phyloP scores from a whole-genome alignment of 2,888 invertebrate genomes.

The Artemia sp. region DNA sequence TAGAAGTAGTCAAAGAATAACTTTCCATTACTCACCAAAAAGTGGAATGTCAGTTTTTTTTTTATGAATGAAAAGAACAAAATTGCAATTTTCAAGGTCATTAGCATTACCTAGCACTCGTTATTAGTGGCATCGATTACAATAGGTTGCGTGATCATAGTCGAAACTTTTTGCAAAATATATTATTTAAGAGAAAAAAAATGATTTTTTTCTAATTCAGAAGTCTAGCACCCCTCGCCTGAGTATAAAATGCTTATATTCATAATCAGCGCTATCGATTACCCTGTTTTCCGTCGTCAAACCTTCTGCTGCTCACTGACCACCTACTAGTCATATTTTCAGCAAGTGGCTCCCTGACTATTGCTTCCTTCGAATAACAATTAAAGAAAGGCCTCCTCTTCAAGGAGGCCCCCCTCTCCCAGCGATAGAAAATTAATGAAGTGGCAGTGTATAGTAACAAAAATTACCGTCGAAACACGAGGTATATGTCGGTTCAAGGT shows the following conservation, averaged over 20 bases:
- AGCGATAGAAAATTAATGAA: too few relatives aligned
- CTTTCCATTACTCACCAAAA: background rate
- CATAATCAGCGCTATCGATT: background rate
- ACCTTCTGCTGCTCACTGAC: too few relatives aligned
- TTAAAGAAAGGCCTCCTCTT: too few relatives aligned
- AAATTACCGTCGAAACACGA: too few relatives aligned
- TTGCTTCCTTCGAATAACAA: too few relatives aligned
- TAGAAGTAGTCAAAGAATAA: background rate
- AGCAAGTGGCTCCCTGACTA: too few relatives aligned
- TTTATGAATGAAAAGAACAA: background rate
- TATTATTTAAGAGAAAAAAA: background rate
- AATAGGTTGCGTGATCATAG: background rate
- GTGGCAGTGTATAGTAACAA: too few relatives aligned
- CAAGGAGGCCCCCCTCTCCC: too few relatives aligned
- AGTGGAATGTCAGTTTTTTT: slow-evolving; percentile 6
- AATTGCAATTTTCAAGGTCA: background rate
- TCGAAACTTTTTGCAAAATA: background rate
- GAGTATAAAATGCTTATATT: background rate
- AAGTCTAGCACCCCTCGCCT: background rate
- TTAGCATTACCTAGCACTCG: background rate
- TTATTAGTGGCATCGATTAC: background rate
- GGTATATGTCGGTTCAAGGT: too few relatives aligned
- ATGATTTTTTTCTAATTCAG: background rate
- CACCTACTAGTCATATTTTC: too few relatives aligned
- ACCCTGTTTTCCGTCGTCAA: background rate